These are phyloP conservation scores for Nomada ruficornis DNA, from an alignment of 2,888 invertebrate genomes.

Conservation along the genomic window DNA sequence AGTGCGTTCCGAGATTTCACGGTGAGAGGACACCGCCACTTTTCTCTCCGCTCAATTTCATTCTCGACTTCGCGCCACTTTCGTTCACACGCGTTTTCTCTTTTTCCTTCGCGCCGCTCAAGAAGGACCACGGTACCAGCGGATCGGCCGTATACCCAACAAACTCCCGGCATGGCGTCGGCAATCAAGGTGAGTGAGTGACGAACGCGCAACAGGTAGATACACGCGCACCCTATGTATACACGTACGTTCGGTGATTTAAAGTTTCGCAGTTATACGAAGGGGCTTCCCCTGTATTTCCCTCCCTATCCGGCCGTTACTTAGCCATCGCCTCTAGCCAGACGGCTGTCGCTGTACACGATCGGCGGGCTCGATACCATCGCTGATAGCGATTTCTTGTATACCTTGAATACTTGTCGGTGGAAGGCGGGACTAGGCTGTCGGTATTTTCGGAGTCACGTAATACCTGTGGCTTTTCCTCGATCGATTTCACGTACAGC, in stretches of 20 bases:
- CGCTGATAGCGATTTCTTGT: constrained; percentile 8
- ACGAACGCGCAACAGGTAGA: constrained; percentile 74
- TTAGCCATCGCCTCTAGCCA: background rate
- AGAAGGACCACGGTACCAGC: background rate
- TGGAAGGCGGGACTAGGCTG: background rate
- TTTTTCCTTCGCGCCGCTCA: constrained; percentile 3
- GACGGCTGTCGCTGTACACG: background rate
- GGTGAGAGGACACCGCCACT: constrained; percentile 68
- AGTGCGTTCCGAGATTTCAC: constrained; percentile 79
- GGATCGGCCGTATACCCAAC: constrained; percentile 16
- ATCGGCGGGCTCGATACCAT: constrained; percentile 25
- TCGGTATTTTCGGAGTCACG: constrained; percentile 15
- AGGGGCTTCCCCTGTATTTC: constrained; percentile 28
- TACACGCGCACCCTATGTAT: constrained; percentile 53
- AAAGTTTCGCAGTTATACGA: constrained; percentile 62
- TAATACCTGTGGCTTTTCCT: constrained; percentile 1
- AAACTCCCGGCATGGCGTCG: constrained; percentile 69
- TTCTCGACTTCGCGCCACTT: background rate
- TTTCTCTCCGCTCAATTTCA: background rate
- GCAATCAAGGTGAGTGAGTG: constrained; percentile 76
- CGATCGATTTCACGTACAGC: background rate
- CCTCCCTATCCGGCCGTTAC: constrained; percentile 2
- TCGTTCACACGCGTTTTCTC: background rate
- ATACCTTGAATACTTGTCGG: constrained; percentile 31
- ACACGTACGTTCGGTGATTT: constrained; percentile 57